These are phyloP conservation scores for Decapterus maruadsi DNA, from an alignment of 2,797 vertebrate genomes.

Conservation along the genomic window DNA sequence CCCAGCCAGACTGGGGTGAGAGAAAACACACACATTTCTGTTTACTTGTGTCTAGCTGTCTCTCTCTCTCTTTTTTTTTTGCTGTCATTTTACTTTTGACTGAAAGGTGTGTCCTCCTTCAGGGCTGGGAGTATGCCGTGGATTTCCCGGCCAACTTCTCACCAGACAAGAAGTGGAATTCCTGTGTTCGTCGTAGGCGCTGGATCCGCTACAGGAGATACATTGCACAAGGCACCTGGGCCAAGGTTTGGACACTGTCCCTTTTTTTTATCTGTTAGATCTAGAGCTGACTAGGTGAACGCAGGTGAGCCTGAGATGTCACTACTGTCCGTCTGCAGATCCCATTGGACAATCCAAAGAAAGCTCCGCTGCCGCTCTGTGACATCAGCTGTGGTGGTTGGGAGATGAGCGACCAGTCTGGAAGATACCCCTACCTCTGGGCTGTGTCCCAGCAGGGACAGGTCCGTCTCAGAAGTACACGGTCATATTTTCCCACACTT, in stretches of 20 bases:
- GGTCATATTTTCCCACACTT: background rate
- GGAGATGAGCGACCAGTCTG: constrained; percentile 93
- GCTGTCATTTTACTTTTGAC: background rate
- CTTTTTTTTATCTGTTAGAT: background rate
- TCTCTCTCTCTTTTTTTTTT: background rate
- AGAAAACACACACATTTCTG: background rate
- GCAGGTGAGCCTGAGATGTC: background rate
- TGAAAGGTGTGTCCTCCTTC: constrained; percentile 23
- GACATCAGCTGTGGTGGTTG: constrained; percentile 96
- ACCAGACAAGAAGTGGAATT: constrained; percentile 97
- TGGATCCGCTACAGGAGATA: constrained; percentile 99
- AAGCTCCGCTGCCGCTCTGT: constrained; percentile 91
- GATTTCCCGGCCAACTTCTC: constrained; percentile 98
- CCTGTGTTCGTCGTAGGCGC: constrained; percentile 95
- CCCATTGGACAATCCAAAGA: constrained; percentile 82
- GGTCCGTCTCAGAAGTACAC: constrained; percentile 79
- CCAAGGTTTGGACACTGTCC: constrained; percentile 84
- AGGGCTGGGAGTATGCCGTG: constrained; percentile 98
- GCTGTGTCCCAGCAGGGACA: constrained; percentile 95
- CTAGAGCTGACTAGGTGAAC: background rate
- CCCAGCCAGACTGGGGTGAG: constrained; percentile 96
- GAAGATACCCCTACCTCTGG: constrained; percentile 93
- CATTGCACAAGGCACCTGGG: constrained; percentile 92
- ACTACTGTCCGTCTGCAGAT: constrained; percentile 80
- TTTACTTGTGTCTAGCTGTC: background rate